Conservation (phyloP, 2,797 vertebrate species). For the Parauchenoglanis ngamensis region DNA sequence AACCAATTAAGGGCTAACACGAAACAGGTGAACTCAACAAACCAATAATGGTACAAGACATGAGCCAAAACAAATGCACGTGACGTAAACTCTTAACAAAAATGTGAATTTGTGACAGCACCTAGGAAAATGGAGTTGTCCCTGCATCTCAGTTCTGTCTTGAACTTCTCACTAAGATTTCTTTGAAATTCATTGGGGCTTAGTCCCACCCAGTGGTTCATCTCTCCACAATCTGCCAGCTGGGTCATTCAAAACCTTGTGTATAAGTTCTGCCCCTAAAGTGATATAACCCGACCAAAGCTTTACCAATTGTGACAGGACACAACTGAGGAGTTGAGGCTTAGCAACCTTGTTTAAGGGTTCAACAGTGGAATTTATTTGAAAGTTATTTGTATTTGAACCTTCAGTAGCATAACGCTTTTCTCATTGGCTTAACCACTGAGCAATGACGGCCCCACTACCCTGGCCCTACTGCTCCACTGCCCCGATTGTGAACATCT, state of each 20-base stretch:
- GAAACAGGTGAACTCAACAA: neutral
- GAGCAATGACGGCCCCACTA: neutral
- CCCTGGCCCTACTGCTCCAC: neutral
- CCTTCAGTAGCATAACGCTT: neutral
- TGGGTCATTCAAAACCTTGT: neutral
- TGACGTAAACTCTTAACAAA: neutral
- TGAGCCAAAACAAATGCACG: neutral
- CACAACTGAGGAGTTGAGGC: neutral
- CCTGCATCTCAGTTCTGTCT: neutral
- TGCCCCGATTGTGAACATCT: neutral
- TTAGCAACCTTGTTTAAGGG: neutral
- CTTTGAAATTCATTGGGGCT: neutral
- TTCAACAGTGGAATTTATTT: neutral
- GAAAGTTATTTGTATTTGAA: neutral
- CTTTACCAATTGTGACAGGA: neutral
- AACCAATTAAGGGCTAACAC: neutral
- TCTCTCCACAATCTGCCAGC: neutral
- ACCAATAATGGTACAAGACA: too few species aligned
- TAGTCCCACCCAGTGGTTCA: neutral
- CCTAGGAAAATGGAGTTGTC: neutral
- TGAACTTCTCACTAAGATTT: neutral
- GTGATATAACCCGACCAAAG: neutral
- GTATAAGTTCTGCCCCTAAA: neutral
- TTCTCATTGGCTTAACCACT: neutral
- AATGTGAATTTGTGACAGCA: neutral